Evolutionary conservation across 2,888 invertebrate species (phyloP), one percentile per base, ranked within the genome.

Genomic region (Adelognathus sp.): DNA sequence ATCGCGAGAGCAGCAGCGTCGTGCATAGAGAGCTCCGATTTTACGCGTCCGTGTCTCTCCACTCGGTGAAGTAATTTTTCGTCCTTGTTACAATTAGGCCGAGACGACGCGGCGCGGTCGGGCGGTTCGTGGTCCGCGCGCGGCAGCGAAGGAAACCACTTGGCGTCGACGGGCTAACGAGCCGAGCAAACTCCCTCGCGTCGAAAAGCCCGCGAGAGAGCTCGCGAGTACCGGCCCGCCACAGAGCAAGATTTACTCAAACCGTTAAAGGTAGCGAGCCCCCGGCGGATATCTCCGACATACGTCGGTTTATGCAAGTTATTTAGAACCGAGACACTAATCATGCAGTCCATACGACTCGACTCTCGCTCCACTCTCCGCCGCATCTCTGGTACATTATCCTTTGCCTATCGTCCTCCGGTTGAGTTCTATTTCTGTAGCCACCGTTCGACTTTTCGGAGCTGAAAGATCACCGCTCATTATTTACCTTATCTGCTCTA

Each of bases 261-360:
- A 73, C 76, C 36, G 71, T 64, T 69, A 54, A 76, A 69, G 71
- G 44, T 72, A 50, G 39, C 50, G 61, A 76, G 60, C 60, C 63
- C 60, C 63, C 31, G 29, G 64, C 60, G 33, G 54, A 54, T 61
- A 33, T 58, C 50, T 69, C 39, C n/a, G 71, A 74, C 72, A 72
- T 73, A 79, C 78, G 72, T 81, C 83, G 76, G 83, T 83, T 81
- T 84, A 80, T 81, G 83, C 82, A 81, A 85, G 69, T 71, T 83
- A 82, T 83, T 90, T 89, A 90, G 88, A 84, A 82, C 72, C 41
- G 71, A 72, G 67, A 71, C 76, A 85, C 89, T 89, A 89, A 89
- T 84, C 81, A 83, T 54, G 41, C 21, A 41, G 60, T 58, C 58
- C 24, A 36, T 58, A 39, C 18, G 9, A 29, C 36, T 33, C 41